phyloP scores from a whole-genome alignment of 2,113 vertebrate species.

The Vanacampus margaritifer region DNA sequence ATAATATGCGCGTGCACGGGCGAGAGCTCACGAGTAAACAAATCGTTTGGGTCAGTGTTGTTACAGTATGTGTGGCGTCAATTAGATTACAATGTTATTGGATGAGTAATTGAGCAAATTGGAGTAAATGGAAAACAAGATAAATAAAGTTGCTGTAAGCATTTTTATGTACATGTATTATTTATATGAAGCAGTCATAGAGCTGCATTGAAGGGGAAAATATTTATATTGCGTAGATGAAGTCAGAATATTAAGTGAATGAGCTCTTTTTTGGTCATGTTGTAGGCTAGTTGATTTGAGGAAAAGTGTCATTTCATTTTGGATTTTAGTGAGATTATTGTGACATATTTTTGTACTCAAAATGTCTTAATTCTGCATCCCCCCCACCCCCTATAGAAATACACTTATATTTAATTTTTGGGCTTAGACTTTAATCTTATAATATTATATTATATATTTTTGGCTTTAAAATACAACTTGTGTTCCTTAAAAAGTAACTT shows the following conservation, averaged over 20 bases:
- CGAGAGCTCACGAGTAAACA: slow-evolving; percentile 3
- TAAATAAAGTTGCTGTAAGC: neutral
- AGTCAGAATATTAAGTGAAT: neutral
- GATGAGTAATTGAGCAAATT: neutral
- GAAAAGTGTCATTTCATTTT: neutral
- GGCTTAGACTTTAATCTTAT: too few species aligned
- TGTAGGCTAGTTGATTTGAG: neutral
- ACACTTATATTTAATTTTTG: too few species aligned
- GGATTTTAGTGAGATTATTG: too few species aligned
- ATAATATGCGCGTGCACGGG: slow-evolving; percentile 9
- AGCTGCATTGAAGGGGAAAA: neutral
- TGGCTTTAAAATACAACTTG: too few species aligned
- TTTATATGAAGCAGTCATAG: neutral
- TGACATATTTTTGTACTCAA: too few species aligned
- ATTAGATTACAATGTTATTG: neutral
- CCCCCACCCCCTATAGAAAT: too few species aligned
- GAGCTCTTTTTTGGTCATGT: neutral
- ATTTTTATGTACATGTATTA: neutral
- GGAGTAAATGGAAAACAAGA: neutral
- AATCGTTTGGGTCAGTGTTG: slow-evolving; percentile 4
- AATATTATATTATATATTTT: too few species aligned
- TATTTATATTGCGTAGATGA: neutral
- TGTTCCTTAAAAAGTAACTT: too few species aligned
- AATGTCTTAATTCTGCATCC: too few species aligned
- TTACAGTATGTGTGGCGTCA: neutral